phyloP scores from a whole-genome alignment of 1,140 invertebrate genomes.

The Penaeus indicus region DNA sequence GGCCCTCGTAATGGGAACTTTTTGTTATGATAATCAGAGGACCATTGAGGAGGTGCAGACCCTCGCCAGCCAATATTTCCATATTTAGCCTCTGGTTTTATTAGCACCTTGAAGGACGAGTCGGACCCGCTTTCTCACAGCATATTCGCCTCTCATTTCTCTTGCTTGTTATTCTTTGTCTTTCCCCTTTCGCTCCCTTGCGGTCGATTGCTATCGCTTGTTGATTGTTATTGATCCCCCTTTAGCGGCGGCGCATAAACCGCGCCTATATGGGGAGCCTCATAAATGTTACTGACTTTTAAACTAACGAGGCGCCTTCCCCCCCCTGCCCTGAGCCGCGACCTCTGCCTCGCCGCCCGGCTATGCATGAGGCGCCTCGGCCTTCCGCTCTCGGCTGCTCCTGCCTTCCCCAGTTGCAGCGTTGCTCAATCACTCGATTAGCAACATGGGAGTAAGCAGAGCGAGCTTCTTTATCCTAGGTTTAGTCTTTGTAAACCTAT shows the following conservation, averaged over 20 bases:
- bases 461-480: no score
- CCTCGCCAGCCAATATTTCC: conserved; percentile 57
- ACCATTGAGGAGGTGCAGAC: conserved; percentile 54
- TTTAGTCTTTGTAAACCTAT: no score
- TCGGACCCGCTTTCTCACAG: conserved; percentile 11
- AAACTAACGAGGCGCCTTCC: background rate
- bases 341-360: no score
- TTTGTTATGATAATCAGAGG: conserved; percentile 59
- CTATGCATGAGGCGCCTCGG: no score
- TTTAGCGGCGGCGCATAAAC: no score
- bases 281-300: conserved; percentile 31
- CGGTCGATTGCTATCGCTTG: background rate
- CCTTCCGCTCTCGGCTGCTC: no score
- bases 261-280: background rate
- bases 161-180: background rate
- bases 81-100: conserved; percentile 54
- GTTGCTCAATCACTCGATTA: no score
- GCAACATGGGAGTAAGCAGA: no score
- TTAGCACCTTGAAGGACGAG: conserved; percentile 41
- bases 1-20: conserved; percentile 51
- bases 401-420: no score
- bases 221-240: conserved; percentile 7
- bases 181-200: background rate
- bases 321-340: no score
- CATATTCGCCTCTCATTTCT: background rate